Evolutionary conservation across 2,797 vertebrate genomes (phyloP).

Genomic region (Intellagama lesueurii): DNA sequence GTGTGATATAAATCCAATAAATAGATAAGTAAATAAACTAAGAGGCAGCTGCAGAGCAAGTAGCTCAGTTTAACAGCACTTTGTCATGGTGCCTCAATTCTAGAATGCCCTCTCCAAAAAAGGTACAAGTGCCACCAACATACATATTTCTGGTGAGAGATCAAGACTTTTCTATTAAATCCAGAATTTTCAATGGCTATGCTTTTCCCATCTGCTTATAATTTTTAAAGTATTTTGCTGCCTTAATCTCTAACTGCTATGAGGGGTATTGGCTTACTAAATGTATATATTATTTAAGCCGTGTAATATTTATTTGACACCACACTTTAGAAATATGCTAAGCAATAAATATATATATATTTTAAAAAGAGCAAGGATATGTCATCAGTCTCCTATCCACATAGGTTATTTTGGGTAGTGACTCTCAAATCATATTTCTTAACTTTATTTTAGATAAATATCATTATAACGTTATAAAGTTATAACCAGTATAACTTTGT

Average conservation of each 20-base stretch:
- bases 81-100: background rate
- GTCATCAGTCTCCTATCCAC: background rate
- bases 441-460: background rate
- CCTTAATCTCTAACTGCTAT: background rate
- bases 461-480: too few species aligned
- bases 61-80: background rate
- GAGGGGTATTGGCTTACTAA: background rate
- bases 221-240: background rate
- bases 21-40: too few species aligned
- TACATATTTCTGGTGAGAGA: background rate
- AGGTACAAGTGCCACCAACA: background rate
- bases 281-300: too few species aligned
- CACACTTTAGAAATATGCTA: too few species aligned
- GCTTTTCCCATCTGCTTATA: background rate
- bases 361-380: too few species aligned
- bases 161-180: background rate
- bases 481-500: background rate
- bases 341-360: too few species aligned
- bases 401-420: conserved; percentile 2
- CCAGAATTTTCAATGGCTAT: background rate
- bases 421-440: background rate
- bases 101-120: background rate
- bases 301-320: too few species aligned
- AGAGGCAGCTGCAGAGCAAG: background rate
- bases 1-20: too few species aligned